phyloP scores from a whole-genome alignment of 2,113 vertebrate genomes.

The Neogale vison region DNA sequence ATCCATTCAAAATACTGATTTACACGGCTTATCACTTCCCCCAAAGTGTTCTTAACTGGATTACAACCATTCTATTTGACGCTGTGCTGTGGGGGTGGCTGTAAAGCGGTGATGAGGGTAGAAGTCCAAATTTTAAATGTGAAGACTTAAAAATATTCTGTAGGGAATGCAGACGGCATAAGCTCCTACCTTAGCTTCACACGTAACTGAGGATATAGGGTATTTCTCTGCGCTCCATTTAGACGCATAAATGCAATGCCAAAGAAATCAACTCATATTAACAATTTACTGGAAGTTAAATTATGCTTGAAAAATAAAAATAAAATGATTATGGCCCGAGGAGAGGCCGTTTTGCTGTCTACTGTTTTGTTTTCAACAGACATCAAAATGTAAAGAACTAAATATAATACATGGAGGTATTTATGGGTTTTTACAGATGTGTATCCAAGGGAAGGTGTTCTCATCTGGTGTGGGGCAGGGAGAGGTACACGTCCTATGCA shows the following conservation, averaged over 20 bases:
- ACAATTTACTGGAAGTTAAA: not conserved
- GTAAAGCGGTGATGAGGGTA: not conserved
- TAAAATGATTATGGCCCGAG: not conserved
- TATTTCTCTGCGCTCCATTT: not conserved
- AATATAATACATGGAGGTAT: fast-evolving
- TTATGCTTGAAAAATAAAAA: not conserved
- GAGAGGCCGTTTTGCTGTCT: not conserved
- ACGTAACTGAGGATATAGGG: fast-evolving
- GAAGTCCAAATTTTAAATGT: not conserved
- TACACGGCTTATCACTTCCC: not conserved
- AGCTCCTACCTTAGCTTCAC: not conserved
- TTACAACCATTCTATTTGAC: not conserved
- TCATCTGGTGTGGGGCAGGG: not conserved
- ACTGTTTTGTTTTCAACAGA: not conserved
- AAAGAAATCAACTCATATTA: not conserved
- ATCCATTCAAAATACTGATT: not conserved
- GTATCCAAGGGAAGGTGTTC: fast-evolving
- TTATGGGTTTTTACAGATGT: fast-evolving
- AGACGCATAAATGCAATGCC: fast-evolving
- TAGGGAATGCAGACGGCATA: fast-evolving
- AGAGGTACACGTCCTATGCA: fast-evolving
- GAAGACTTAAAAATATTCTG: not conserved
- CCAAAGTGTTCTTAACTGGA: not conserved
- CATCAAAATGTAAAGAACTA: not conserved
- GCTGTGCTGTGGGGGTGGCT: too few species aligned